Percentiles rank a stretch among this genome's conserved stretches.
Conservation (phyloP, 1,140 invertebrate species). For the Homalodisca vitripennis region DNA sequence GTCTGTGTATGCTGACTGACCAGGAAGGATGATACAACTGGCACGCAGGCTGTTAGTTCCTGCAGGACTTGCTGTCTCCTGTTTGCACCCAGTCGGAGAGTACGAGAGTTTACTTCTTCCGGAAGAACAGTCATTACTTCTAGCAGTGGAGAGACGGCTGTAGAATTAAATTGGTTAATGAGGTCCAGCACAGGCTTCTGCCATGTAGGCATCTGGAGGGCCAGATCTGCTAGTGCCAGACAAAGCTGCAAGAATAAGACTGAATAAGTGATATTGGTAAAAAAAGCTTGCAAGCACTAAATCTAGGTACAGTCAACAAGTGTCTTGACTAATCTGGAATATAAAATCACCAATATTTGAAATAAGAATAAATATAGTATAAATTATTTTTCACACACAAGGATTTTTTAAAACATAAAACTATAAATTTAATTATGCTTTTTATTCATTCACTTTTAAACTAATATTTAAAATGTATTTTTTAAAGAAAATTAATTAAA, state of each 20-base stretch:
- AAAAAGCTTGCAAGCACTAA: background rate
- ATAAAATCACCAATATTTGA: too few species aligned
- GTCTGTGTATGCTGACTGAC: slow-evolving; percentile 56
- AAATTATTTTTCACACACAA: too few species aligned
- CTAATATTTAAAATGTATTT: too few species aligned
- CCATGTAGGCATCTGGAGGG: slow-evolving; percentile 94
- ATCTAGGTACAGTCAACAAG: background rate
- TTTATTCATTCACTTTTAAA: too few species aligned
- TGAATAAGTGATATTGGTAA: too few species aligned
- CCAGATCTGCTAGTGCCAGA: slow-evolving; percentile 88
- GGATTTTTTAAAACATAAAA: too few species aligned
- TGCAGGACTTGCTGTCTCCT: slow-evolving; percentile 78
- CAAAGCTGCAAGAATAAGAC: slow-evolving; percentile 69
- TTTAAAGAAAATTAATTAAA: too few species aligned
- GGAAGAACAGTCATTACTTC: slow-evolving; percentile 92
- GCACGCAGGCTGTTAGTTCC: slow-evolving; percentile 69
- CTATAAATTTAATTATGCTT: too few species aligned
- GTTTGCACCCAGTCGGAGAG: slow-evolving; percentile 86
- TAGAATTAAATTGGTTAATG: slow-evolving; percentile 64
- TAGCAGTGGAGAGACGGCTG: slow-evolving; percentile 74
- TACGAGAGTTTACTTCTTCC: slow-evolving; percentile 89
- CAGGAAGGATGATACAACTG: slow-evolving; percentile 71
- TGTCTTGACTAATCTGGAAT: too few species aligned
- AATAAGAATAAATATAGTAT: too few species aligned
- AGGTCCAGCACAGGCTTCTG: slow-evolving; percentile 83